phyloP scores from a whole-genome alignment of 2,113 vertebrate species.

The Erythrocercus mccallii region DNA sequence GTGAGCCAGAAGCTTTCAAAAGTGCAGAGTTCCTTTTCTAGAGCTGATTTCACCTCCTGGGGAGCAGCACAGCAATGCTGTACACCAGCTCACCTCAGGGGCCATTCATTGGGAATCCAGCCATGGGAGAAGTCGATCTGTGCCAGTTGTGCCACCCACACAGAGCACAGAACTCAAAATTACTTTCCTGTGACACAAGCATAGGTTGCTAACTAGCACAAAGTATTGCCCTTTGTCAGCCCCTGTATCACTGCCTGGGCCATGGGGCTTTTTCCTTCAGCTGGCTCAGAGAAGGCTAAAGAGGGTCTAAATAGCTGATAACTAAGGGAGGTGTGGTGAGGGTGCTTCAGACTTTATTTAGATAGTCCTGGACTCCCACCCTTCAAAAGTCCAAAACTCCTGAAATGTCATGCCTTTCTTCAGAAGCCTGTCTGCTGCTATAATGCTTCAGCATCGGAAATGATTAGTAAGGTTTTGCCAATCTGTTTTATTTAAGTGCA shows the following conservation, averaged over 20 bases:
- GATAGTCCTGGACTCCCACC: neutral
- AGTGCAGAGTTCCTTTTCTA: neutral
- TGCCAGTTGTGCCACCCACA: neutral
- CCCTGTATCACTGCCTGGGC: neutral
- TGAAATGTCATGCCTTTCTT: neutral
- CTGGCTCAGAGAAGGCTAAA: neutral
- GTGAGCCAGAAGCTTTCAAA: neutral
- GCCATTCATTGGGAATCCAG: fast-evolving
- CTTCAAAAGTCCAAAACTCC: neutral
- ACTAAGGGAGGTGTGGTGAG: neutral
- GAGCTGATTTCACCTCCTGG: neutral
- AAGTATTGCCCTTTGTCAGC: neutral
- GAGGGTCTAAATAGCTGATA: neutral
- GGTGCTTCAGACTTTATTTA: neutral
- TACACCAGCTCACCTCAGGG: fast-evolving
- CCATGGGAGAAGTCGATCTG: neutral
- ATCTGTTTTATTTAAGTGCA: neutral
- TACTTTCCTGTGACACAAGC: fast-evolving
- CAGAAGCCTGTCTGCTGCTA: neutral
- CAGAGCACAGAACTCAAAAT: neutral
- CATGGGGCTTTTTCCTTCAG: neutral
- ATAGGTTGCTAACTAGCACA: neutral
- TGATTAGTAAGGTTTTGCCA: neutral
- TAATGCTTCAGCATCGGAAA: neutral
- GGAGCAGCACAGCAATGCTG: fast-evolving